These are phyloP conservation scores for Hemibagrus wyckioides DNA, from an alignment of 2,113 vertebrate species.

Conservation along the genomic window DNA sequence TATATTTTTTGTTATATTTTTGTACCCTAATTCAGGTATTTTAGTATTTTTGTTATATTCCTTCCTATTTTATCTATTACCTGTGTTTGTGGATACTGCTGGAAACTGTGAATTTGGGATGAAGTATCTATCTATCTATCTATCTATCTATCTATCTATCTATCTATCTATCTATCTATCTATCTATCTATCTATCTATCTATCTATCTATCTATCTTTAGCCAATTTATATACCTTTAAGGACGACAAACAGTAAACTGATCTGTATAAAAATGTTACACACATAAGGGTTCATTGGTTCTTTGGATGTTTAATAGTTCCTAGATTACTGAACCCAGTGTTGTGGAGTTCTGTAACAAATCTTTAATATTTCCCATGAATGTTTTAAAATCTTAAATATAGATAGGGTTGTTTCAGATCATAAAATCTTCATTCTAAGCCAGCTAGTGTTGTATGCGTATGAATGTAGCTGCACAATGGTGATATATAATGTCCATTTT, in stretches of 20 bases:
- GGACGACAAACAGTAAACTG: neutral
- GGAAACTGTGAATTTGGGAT: too few species aligned
- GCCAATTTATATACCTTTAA: neutral
- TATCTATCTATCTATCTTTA: too few species aligned
- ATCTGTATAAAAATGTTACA: neutral
- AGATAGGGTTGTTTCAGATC: neutral
- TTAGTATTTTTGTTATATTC: too few species aligned
- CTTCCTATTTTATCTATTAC: too few species aligned
- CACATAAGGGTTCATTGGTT: neutral
- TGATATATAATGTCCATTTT: neutral
- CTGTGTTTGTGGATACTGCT: too few species aligned
- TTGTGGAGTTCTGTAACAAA: neutral
- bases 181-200: too few species aligned
- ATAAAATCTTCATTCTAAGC: neutral
- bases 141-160: too few species aligned
- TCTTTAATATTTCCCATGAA: neutral
- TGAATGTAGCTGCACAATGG: neutral
- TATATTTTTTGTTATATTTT: too few species aligned
- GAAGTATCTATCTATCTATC: too few species aligned
- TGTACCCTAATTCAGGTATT: too few species aligned
- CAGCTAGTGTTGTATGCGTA: neutral
- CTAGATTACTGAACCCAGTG: neutral
- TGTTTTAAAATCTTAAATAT: neutral
- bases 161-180: too few species aligned
- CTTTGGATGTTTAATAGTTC: neutral